These are phyloP conservation scores for Grammomys surdaster DNA, from an alignment of 2,113 vertebrate species.

Conservation along the genomic window DNA sequence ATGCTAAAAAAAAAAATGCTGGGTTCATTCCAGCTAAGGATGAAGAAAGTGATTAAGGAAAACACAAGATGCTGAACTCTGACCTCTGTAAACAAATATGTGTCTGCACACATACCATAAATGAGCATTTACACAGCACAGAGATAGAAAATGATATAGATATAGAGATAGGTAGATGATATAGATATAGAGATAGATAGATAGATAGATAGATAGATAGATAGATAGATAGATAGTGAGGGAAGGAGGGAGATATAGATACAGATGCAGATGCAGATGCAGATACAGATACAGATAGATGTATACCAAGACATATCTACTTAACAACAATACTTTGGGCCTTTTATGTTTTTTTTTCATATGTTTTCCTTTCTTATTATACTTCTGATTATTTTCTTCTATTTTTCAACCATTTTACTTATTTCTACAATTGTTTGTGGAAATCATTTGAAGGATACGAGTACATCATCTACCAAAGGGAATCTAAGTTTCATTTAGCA, in stretches of 20 bases:
- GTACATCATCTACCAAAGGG: not conserved
- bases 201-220: not conserved
- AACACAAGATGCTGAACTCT: not conserved
- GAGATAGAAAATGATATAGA: no score
- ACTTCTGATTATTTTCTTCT: not conserved
- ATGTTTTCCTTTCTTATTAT: conserved; percentile 18
- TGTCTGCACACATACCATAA: not conserved
- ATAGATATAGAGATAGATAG: not conserved
- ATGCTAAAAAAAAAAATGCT: not conserved
- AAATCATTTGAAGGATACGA: conserved; percentile 40
- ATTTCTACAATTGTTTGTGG: conserved; percentile 36
- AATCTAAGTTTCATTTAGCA: conserved; percentile 4
- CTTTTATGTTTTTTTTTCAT: not conserved
- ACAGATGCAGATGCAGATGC: not conserved
- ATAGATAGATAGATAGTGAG: not conserved
- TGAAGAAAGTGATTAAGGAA: not conserved
- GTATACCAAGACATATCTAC: not conserved
- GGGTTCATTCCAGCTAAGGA: not conserved
- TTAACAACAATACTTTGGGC: not conserved
- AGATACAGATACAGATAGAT: not conserved
- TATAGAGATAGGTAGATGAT: not conserved
- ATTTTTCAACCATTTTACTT: not conserved
- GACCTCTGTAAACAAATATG: not conserved
- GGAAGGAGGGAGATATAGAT: no score
- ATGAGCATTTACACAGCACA: not conserved